Percentiles rank a stretch among this genome's conserved stretches.
Evolutionary conservation across 2,888 invertebrate genomes (phyloP).

Genomic region (Agonopterix arenella): DNA sequence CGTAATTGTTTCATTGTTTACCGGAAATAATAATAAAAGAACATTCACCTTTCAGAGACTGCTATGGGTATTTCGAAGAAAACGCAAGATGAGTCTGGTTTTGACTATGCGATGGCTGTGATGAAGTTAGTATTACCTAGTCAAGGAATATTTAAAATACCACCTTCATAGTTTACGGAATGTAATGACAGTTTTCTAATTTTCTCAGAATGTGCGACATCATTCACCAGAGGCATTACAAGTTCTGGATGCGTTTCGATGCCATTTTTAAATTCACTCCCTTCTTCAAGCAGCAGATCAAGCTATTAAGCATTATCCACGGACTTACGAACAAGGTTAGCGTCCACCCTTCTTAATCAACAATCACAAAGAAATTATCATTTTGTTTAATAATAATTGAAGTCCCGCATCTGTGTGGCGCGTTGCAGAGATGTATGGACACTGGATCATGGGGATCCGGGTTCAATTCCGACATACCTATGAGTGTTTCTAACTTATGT

Average conservation of each 20-base stretch:
- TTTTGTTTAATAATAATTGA: too few species aligned
- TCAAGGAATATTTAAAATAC: too few species aligned
- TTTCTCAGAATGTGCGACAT: constrained; percentile 84
- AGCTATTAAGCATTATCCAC: constrained; percentile 83
- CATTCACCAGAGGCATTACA: constrained; percentile 86
- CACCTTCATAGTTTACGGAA: too few species aligned
- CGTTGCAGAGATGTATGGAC: too few species aligned
- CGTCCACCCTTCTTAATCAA: not conserved
- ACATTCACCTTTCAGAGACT: constrained; percentile 74
- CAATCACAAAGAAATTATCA: too few species aligned
- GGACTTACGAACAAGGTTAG: constrained; percentile 84
- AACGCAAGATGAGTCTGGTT: constrained; percentile 83
- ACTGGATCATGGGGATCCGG: too few species aligned
- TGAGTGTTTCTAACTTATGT: too few species aligned
- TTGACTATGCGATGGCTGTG: constrained; percentile 89
- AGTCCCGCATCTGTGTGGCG: too few species aligned
- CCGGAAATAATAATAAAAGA: too few species aligned
- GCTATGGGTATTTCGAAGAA: constrained; percentile 90
- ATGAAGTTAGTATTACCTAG: constrained; percentile 76
- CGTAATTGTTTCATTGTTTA: too few species aligned
- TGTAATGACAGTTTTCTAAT: not conserved
- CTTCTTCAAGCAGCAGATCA: constrained; percentile 81
- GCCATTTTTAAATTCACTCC: constrained; percentile 82
- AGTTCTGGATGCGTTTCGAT: constrained; percentile 84
- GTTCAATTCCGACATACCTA: too few species aligned